Percentiles rank a stretch among this genome's conserved stretches.
Evolutionary conservation across 2,888 invertebrate species (phyloP).

Genomic region (Trypoxylon attenuatum): DNA sequence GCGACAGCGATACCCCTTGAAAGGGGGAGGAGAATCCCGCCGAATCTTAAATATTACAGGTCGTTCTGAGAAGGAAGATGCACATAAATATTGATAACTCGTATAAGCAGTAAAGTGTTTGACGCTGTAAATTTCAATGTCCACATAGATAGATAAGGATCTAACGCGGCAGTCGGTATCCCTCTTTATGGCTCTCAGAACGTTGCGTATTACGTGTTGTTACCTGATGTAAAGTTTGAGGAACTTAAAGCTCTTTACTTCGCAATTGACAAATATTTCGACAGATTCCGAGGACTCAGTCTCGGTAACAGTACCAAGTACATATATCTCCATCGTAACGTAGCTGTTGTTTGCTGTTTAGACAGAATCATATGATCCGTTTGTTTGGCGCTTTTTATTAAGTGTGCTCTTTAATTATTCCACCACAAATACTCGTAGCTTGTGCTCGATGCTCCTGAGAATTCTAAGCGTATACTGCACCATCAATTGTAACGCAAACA

Average conservation of each 20-base stretch:
- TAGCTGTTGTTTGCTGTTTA: neutral
- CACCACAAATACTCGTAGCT: neutral
- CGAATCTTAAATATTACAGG: slow-evolving; percentile 18
- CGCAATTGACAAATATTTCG: no score
- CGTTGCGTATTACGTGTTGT: no score
- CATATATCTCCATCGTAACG: no score
- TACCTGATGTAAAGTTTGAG: no score
- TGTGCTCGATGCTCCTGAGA: neutral
- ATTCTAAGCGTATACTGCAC: neutral
- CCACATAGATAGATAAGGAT: slow-evolving; percentile 41
- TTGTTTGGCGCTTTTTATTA: neutral
- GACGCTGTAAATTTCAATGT: slow-evolving; percentile 54
- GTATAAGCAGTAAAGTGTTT: slow-evolving; percentile 55
- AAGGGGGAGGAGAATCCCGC: no score
- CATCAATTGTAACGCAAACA: neutral
- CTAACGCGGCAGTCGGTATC: slow-evolving; percentile 21
- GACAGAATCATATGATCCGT: neutral
- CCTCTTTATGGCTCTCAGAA: no score
- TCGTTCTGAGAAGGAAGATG: slow-evolving; percentile 20
- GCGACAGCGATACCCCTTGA: no score
- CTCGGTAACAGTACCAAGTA: no score
- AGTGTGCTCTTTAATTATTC: neutral
- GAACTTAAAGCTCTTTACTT: no score
- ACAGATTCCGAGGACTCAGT: no score
- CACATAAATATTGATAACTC: slow-evolving; percentile 49